Evolutionary conservation across 1,140 invertebrate species (phyloP).

Genomic region (Solenopsis fugax): DNA sequence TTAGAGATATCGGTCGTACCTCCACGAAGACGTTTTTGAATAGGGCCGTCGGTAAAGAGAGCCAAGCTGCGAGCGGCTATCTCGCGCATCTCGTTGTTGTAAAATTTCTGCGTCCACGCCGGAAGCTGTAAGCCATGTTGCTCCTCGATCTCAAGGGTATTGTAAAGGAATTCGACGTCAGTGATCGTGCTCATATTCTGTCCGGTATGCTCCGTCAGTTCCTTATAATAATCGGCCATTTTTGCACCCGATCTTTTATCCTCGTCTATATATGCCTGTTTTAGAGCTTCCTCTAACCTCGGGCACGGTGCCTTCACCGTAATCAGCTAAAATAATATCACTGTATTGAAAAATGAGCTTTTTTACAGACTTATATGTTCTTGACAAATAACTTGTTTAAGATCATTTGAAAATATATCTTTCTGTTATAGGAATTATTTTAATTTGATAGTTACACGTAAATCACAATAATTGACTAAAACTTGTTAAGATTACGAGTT

Average conservation of each 20-base stretch:
- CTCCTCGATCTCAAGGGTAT: conserved; percentile 90
- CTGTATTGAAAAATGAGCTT: background rate
- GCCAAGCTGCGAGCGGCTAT: conserved; percentile 90
- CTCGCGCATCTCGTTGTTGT: conserved; percentile 89
- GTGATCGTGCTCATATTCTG: conserved; percentile 89
- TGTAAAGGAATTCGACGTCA: conserved; percentile 91
- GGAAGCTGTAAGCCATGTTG: conserved; percentile 89
- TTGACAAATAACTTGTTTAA: background rate
- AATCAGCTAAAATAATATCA: conserved; percentile 85
- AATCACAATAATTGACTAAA: background rate
- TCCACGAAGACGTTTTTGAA: conserved; percentile 91
- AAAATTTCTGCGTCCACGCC: conserved; percentile 90
- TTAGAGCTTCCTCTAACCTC: conserved; percentile 88
- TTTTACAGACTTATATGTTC: background rate
- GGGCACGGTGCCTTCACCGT: conserved; percentile 89
- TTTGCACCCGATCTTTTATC: conserved; percentile 57
- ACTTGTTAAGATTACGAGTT: background rate
- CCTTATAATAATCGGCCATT: conserved; percentile 87
- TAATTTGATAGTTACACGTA: background rate
- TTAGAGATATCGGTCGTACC: conserved; percentile 85
- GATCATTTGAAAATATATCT: background rate
- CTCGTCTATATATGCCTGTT: conserved; percentile 86
- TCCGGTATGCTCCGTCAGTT: conserved; percentile 90
- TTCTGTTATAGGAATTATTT: background rate
- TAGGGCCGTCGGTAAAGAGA: conserved; percentile 90